Evolutionary conservation across 2,888 invertebrate genomes (phyloP).

Genomic region (Apocheima hispidaria): DNA sequence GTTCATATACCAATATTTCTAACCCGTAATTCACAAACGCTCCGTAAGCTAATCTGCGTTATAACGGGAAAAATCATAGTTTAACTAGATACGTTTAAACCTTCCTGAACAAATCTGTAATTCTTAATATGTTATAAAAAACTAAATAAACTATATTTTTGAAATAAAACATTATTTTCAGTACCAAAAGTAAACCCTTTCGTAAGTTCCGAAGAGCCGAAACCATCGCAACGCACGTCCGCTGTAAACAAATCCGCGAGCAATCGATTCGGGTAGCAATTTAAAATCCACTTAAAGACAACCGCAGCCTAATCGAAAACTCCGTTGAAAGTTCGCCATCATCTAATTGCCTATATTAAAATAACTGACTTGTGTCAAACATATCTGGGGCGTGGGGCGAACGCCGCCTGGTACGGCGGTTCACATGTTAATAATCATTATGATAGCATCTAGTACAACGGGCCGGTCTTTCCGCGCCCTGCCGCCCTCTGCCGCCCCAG

Average conservation of each 20-base stretch:
- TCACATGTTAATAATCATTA: slow-evolving; percentile 86
- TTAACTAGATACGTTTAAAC: no score
- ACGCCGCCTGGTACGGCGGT: slow-evolving; percentile 77
- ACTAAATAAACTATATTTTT: no score
- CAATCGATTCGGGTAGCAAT: slow-evolving; percentile 77
- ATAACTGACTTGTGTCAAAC: slow-evolving; percentile 85
- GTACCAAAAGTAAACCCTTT: background rate
- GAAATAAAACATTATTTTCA: no score
- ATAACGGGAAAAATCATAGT: no score
- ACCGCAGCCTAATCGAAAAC: slow-evolving; percentile 84
- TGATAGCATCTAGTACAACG: slow-evolving; percentile 85
- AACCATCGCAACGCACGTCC: slow-evolving; percentile 16
- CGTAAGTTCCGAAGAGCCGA: background rate
- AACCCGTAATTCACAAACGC: no score
- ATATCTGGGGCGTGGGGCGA: slow-evolving; percentile 79
- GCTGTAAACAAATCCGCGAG: slow-evolving; percentile 37
- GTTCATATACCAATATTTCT: no score
- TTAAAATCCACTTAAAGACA: slow-evolving; percentile 84
- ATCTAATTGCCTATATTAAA: slow-evolving; percentile 85
- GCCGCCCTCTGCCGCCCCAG: slow-evolving; percentile 37
- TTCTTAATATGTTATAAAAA: no score
- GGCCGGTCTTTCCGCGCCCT: slow-evolving; percentile 67
- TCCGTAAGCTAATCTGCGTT: no score
- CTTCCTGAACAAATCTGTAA: no score
- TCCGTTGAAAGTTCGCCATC: slow-evolving; percentile 68